Evolutionary conservation across 2,888 invertebrate genomes (phyloP).

Genomic region (Cephus nigrinus): DNA sequence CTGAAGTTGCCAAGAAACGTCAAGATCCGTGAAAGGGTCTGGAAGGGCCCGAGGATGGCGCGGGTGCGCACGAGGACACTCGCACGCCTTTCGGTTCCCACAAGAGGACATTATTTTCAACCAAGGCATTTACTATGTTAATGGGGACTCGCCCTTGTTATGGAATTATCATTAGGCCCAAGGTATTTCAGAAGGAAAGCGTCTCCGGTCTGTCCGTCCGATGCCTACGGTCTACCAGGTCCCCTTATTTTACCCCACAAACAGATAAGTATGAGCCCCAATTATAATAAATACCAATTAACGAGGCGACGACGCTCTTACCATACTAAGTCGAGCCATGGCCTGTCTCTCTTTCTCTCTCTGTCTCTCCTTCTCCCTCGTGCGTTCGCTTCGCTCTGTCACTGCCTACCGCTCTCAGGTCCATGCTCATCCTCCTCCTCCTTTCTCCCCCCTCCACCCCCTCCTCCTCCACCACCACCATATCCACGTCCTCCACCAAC

Average conservation of each 20-base stretch:
- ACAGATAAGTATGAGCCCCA: constrained; percentile 57
- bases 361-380: constrained; percentile 29
- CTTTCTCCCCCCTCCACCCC: not conserved
- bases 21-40: not conserved
- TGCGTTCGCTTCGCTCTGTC: constrained; percentile 22
- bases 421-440: not conserved
- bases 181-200: constrained; percentile 6
- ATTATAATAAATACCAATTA: constrained; percentile 66
- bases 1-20: not conserved
- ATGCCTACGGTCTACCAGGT: constrained; percentile 5
- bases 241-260: constrained; percentile 44
- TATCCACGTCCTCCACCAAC: not conserved
- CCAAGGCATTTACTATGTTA: constrained; percentile 50
- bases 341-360: constrained; percentile 16
- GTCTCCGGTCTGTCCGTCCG: not conserved
- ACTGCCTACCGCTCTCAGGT: constrained; percentile 44
- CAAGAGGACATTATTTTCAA: constrained; percentile 40
- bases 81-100: constrained; percentile 32
- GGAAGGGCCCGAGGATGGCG: not conserved
- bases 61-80: not conserved
- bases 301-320: constrained; percentile 56
- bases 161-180: constrained; percentile 49
- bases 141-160: constrained; percentile 52
- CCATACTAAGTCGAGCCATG: constrained; percentile 2
- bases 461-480: not conserved